These are phyloP conservation scores for Drosophila fungiperda DNA, from an alignment of 2,888 invertebrate genomes.

Conservation along the genomic window DNA sequence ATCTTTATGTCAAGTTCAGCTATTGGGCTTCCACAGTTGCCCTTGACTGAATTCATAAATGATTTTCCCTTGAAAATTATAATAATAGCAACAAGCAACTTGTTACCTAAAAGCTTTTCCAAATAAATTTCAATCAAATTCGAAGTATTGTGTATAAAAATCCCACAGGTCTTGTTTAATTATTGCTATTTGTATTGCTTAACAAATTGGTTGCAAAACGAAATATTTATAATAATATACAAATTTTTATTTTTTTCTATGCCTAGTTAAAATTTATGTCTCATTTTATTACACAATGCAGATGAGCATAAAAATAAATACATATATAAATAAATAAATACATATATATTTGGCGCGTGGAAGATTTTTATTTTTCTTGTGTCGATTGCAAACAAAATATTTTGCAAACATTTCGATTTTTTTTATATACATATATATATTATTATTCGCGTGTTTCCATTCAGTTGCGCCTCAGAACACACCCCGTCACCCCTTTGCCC, in stretches of 20 bases:
- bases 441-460: conserved; percentile 42
- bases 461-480: conserved; percentile 10
- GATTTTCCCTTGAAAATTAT: background rate
- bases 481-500: background rate
- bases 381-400: conserved; percentile 34
- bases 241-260: background rate
- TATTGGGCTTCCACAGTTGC: background rate
- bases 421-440: background rate
- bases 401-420: conserved; percentile 18
- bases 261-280: background rate
- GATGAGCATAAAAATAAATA: conserved; percentile 33
- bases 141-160: background rate
- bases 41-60: background rate
- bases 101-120: background rate
- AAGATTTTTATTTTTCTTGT: conserved; percentile 23
- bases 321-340: conserved; percentile 22
- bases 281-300: conserved; percentile 49
- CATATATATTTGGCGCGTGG: conserved; percentile 15
- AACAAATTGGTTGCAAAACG: background rate
- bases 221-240: background rate
- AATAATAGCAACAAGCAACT: background rate
- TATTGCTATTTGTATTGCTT: background rate
- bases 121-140: background rate
- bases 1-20: background rate
- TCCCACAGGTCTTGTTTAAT: background rate